Evolutionary conservation across 2,797 vertebrate species (phyloP).

Genomic region (Mallotus villosus): DNA sequence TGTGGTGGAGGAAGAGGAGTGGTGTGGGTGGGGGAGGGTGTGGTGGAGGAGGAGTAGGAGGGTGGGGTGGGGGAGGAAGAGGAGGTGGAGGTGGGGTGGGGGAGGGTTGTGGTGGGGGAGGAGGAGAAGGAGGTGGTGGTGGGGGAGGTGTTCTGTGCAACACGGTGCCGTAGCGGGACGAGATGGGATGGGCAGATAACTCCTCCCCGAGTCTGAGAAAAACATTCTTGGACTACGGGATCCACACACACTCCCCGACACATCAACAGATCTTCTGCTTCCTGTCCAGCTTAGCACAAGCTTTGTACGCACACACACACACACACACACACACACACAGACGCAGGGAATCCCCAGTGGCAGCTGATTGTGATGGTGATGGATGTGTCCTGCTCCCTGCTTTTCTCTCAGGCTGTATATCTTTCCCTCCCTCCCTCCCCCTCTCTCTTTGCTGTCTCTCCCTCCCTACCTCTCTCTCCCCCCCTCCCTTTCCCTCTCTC

Average conservation of each 20-base stretch:
- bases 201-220: constrained; percentile 40
- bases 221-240: constrained; percentile 66
- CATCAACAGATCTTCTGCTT: constrained; percentile 24
- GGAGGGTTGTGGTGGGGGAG: constrained; percentile 28
- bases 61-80: too few species aligned
- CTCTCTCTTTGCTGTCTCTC: constrained; percentile 21
- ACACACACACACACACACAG: constrained; percentile 18
- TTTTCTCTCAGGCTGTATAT: constrained; percentile 42
- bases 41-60: too few species aligned
- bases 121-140: constrained; percentile 11
- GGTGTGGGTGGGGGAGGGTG: too few species aligned
- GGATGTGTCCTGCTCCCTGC: constrained; percentile 55
- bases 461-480: not conserved
- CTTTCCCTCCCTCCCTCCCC: constrained; percentile 12
- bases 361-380: constrained; percentile 63
- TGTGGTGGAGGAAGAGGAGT: too few species aligned
- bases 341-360: constrained; percentile 27
- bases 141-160: constrained; percentile 24
- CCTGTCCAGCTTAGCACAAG: constrained; percentile 45
- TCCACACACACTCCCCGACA: constrained; percentile 53
- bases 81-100: too few species aligned
- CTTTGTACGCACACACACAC: not conserved
- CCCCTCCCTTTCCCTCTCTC: too few species aligned
- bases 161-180: constrained; percentile 8
- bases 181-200: constrained; percentile 42